phyloP scores from a whole-genome alignment of 2,113 vertebrate genomes.

The Ceuthmochares aereus region DNA sequence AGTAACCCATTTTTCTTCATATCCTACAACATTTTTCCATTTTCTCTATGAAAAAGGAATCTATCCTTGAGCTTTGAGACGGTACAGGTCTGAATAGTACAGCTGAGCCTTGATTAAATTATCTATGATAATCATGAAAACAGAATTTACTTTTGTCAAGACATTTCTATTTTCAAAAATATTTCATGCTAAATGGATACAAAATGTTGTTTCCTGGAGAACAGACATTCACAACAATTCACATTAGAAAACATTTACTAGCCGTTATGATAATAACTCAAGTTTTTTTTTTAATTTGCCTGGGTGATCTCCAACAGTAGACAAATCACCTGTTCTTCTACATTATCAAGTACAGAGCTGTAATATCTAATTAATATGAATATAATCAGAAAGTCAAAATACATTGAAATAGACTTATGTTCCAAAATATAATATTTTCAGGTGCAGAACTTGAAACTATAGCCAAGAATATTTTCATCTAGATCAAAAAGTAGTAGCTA shows the following conservation, averaged over 20 bases:
- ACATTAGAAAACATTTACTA: slow-evolving; percentile 8
- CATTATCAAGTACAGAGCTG: neutral
- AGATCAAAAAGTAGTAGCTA: neutral
- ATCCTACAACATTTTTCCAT: neutral
- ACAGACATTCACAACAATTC: neutral
- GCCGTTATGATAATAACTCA: neutral
- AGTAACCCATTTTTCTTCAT: neutral
- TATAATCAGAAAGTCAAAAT: neutral
- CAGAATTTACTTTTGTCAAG: slow-evolving; percentile 15
- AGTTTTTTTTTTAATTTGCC: neutral
- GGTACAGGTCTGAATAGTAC: neutral
- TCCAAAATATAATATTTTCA: neutral
- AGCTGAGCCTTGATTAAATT: slow-evolving; percentile 7
- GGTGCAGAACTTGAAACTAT: neutral
- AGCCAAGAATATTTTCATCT: neutral
- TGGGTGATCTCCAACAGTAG: neutral
- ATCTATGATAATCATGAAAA: neutral
- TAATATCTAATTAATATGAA: neutral
- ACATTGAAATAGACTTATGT: neutral
- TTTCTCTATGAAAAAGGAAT: neutral
- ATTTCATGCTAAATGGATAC: neutral
- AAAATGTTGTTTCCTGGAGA: neutral
- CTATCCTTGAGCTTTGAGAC: neutral
- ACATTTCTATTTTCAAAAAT: neutral
- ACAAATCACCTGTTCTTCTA: neutral